These are phyloP conservation scores for Scaptomyza pallida DNA, from an alignment of 1,140 invertebrate species.

Conservation along the genomic window DNA sequence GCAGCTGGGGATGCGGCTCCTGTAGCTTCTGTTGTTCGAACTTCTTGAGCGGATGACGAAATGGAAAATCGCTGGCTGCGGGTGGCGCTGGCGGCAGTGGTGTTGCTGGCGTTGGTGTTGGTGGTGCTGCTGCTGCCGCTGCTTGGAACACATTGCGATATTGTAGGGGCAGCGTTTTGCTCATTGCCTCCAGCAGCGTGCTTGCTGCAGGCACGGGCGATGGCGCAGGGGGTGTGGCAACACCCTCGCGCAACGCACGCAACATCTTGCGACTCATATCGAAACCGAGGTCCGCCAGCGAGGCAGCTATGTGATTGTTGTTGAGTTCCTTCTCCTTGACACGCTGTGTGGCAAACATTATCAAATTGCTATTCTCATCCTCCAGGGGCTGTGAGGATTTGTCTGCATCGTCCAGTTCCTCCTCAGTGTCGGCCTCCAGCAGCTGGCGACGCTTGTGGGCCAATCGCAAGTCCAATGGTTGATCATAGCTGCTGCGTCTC, in stretches of 20 bases:
- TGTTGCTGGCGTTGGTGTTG: not conserved
- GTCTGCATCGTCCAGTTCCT: conserved; percentile 78
- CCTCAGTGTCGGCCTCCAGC: conserved; percentile 55
- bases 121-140: conserved; percentile 29
- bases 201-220: conserved; percentile 84
- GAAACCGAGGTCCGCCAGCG: conserved; percentile 68
- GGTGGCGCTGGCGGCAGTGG: conserved; percentile 9
- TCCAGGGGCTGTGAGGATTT: conserved; percentile 45
- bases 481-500: conserved; percentile 86
- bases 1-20: conserved; percentile 57
- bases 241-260: conserved; percentile 62
- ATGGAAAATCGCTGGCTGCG: conserved; percentile 82
- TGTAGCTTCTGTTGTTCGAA: conserved; percentile 52
- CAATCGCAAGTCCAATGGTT: conserved; percentile 92
- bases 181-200: conserved; percentile 89
- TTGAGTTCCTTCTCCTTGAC: conserved; percentile 72
- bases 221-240: conserved; percentile 33
- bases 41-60: conserved; percentile 80
- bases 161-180: conserved; percentile 86
- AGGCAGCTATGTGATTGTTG: conserved; percentile 73
- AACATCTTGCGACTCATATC: conserved; percentile 74
- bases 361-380: conserved; percentile 69
- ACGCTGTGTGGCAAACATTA: conserved; percentile 64
- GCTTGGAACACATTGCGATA: conserved; percentile 84
- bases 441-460: conserved; percentile 87